Evolutionary conservation across 2,113 vertebrate genomes (phyloP).

Genomic region (Erythrolamprus reginae): DNA sequence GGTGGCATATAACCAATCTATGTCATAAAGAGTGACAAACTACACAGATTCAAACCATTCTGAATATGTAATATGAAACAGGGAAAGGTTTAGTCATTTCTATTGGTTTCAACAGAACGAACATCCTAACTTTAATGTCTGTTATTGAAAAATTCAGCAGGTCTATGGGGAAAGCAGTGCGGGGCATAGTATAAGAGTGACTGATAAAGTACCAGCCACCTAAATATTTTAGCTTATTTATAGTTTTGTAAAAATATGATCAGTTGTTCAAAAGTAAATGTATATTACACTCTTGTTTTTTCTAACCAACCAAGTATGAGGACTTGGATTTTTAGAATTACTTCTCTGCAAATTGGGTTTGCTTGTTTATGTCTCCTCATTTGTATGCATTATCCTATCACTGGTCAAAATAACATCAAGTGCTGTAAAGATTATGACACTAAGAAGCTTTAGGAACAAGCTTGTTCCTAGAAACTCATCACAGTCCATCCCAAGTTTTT

Average conservation of each 20-base stretch:
- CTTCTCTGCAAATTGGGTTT: neutral
- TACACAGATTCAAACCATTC: neutral
- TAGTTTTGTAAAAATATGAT: slow-evolving; percentile 37
- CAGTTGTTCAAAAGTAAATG: slow-evolving; percentile 24
- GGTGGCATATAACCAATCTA: neutral
- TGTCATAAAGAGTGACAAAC: neutral
- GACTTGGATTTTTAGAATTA: neutral
- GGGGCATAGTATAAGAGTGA: neutral
- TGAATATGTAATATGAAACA: neutral
- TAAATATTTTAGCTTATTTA: slow-evolving; percentile 5
- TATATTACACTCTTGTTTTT: neutral
- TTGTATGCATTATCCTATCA: neutral
- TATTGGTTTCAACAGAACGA: neutral
- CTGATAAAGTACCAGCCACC: rapidly evolving
- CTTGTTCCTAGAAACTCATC: neutral
- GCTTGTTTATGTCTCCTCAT: neutral
- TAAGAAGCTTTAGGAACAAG: neutral
- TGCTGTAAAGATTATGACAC: neutral
- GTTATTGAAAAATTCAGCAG: neutral
- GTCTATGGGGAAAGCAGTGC: neutral
- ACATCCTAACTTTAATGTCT: neutral
- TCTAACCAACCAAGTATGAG: neutral
- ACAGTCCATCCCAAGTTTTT: neutral
- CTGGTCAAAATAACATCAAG: neutral
- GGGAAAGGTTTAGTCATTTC: neutral